Evolutionary conservation across 1,140 invertebrate genomes (phyloP).

Genomic region (Leptinotarsa lineolata): DNA sequence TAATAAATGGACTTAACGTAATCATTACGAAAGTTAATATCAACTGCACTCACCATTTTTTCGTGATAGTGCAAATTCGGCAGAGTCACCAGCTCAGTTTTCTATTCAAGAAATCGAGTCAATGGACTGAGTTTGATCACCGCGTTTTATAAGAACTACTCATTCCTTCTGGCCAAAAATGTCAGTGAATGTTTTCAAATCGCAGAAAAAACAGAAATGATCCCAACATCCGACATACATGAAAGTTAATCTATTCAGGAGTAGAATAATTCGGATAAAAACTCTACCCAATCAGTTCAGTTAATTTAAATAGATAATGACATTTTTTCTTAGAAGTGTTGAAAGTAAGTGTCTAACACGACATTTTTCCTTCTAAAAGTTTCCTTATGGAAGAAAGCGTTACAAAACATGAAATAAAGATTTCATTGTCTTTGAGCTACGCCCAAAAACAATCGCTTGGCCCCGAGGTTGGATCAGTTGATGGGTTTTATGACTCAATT

Average conservation of each 20-base stretch:
- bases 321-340: not conserved
- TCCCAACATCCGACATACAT: not conserved
- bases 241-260: not conserved
- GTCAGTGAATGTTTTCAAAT: too few relatives aligned
- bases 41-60: too few relatives aligned
- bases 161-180: too few relatives aligned
- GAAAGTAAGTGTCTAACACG: not conserved
- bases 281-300: not conserved
- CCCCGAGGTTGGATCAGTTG: not conserved
- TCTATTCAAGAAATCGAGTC: too few relatives aligned
- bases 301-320: slow-evolving; percentile 5
- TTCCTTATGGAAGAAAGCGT: not conserved
- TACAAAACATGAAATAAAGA: slow-evolving; percentile 4
- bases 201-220: too few relatives aligned
- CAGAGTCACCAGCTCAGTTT: too few relatives aligned
- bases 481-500: not conserved
- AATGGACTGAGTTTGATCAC: too few relatives aligned
- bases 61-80: too few relatives aligned
- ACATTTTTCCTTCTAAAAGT: not conserved
- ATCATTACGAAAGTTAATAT: too few relatives aligned
- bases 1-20: too few relatives aligned
- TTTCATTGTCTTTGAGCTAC: not conserved
- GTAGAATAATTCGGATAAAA: not conserved
- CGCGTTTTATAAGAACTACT: too few relatives aligned
- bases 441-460: slow-evolving; percentile 3